phyloP scores from a whole-genome alignment of 2,797 vertebrate genomes.

The Sebastes minor region DNA sequence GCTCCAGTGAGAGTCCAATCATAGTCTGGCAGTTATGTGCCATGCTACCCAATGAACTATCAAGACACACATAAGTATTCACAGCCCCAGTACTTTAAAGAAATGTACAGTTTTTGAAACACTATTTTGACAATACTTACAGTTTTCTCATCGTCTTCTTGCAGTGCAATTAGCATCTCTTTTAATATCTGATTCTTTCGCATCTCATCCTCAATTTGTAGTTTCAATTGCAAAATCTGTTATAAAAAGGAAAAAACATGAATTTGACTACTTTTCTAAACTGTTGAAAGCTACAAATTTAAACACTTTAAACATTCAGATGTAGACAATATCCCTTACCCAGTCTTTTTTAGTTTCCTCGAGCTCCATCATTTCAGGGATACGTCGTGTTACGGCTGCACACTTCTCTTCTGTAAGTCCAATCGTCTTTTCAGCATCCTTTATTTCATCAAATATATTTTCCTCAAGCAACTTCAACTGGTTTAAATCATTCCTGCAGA shows the following conservation, averaged over 20 bases:
- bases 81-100: not conserved
- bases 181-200: slow-evolving; percentile 46
- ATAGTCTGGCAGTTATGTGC: not conserved
- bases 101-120: not conserved
- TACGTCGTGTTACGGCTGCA: not conserved
- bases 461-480: slow-evolving; percentile 36
- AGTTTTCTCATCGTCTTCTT: slow-evolving; percentile 59
- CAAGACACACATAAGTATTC: not conserved
- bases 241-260: slow-evolving; percentile 11
- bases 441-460: slow-evolving; percentile 32
- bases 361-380: slow-evolving; percentile 35
- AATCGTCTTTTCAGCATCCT: slow-evolving; percentile 27
- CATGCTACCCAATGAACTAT: slow-evolving; percentile 4
- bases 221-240: slow-evolving; percentile 67
- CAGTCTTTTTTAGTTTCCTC: slow-evolving; percentile 32
- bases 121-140: slow-evolving; percentile 65
- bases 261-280: not conserved
- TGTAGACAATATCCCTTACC: slow-evolving; percentile 30
- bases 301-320: not conserved
- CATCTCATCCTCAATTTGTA: slow-evolving; percentile 60
- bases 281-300: not conserved
- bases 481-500: slow-evolving; percentile 55
- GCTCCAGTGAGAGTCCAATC: slow-evolving; percentile 8
- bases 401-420: slow-evolving; percentile 33
- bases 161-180: slow-evolving; percentile 31